Evolutionary conservation across 2,797 vertebrate species (phyloP), one percentile per base, ranked within the genome.

Genomic region (Rhabdophis nuchalis): DNA sequence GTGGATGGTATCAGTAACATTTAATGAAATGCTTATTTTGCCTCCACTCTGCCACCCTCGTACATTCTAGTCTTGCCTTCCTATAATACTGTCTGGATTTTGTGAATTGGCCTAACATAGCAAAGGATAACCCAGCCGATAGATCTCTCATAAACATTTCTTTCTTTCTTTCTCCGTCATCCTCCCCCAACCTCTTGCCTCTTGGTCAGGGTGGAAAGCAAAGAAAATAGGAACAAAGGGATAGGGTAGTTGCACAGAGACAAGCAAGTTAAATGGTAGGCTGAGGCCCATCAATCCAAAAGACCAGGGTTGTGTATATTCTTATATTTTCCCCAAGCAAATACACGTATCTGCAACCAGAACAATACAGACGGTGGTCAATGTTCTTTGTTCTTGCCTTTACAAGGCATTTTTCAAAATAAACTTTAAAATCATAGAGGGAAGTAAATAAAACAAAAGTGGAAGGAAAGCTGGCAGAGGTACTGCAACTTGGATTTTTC

Each of bases 301-400:
- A 64, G 25, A 25, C n/a, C 25, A 88, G 56, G 92, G 86, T 57
- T 91, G 68, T 88, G 56, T 64, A 88, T 88, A 93, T 90, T 90
- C 54, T 29, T 57, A 16, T 29, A 88, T 32, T 32, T 52, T 13
- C 32, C 23, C 90, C 53, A 36, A 87, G 23, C 29, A 85, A 61
- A 54, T 16, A 72, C 2, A 36, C 18, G 64, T 36, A 20, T n/a
- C 16, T 61, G 23, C 53, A 72, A 56, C 20, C n/a, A 60, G 23
- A 89, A 90, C 36, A 88, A 82, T 56, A 27, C 89, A 90, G 1
- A 41, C 32, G 29, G 9, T 36, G 27, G 20, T 4, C 60, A 27
- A 20, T 20, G 64, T 64, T 89, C 13, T 41, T 25, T 14, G 23
- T 54, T 14, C 11, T 53, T 86, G 50, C 11, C 52, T 72, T 53